Conservation (phyloP, 1,140 invertebrate genomes). For the Eufriesea mexicana region DNA sequence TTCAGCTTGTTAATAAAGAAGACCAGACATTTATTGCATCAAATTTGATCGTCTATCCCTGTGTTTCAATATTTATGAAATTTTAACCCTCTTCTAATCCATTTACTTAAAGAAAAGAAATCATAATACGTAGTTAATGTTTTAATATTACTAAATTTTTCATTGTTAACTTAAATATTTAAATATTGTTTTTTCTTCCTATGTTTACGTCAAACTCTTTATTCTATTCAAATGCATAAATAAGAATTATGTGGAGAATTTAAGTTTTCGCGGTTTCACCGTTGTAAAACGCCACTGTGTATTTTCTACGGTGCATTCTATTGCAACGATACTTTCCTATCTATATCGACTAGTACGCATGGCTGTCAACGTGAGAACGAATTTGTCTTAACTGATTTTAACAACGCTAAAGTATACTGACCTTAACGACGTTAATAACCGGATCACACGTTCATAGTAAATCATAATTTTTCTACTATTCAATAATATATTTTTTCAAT, state of each 20-base stretch:
- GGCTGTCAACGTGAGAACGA: constrained; percentile 36
- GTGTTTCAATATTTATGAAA: not conserved
- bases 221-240: too few species aligned
- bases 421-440: not conserved
- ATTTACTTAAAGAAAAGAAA: too few species aligned
- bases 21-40: constrained; percentile 20
- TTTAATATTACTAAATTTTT: too few species aligned
- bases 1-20: constrained; percentile 52
- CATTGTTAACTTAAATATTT: too few species aligned
- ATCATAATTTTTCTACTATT: not conserved
- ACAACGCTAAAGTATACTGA: not conserved
- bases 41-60: not conserved
- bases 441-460: not conserved
- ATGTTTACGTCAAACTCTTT: too few species aligned
- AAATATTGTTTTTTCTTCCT: too few species aligned
- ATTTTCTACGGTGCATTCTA: not conserved
- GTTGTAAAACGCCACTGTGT: not conserved
- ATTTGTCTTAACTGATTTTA: constrained; percentile 18
- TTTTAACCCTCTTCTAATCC: not conserved
- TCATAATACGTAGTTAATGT: too few species aligned
- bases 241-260: not conserved
- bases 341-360: constrained; percentile 6
- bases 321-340: constrained; percentile 14
- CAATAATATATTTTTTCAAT: not conserved
- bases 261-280: not conserved